Base-by-base conservation (phyloP, 2,888 invertebrate genomes). In the Lasius fuliginosus region DNA sequence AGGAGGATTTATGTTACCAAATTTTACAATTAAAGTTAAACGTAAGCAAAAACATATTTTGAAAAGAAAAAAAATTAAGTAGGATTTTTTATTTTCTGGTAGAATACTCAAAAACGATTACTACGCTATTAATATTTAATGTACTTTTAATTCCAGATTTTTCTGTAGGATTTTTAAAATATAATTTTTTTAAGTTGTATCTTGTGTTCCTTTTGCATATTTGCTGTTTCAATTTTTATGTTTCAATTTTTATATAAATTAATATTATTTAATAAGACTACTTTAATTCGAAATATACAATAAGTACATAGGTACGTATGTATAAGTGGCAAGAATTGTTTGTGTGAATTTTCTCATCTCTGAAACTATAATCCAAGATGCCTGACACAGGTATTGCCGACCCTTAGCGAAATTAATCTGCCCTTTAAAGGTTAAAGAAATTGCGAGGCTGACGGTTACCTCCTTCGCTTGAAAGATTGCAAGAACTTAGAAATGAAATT, bases 351-450 rank as follows among this genome's bases (percentile, higher is more conserved):
- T 1, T n/a, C 6, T 68, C 62, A 46, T 46, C 30, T 23, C 12
- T 30, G 42, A 36, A 15, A 15, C 8, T 23, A 40, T 64, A 33
- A 75, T 49, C 6, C 46, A 23, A 76, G 15, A n/a, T 42, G 68
- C 40, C 75, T 46, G 23, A n/a, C 36, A 12, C 56, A 68, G 40
- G 76, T 68, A 77, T 67, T 27, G 40, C n/a, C 40, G 67, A 77
- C 27, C 76, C 68, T 77, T 77, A 76, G 56, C 56, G 76, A 77
- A 77, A 77, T 77, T 56, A 67, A 77, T 77, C 76, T 76, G 68
- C 68, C 56, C 77, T 58, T 77, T 58, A 58, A 77, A n/a, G 58
- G 42, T 68, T 42, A 69, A 58, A 77, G 69, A 69, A 68, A 77
- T 69, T 56, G 58, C 69, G 58, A 58, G 68, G 69, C 69, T 30